Conservation (phyloP, 1,140 invertebrate genomes). For the Pissodes strobi region DNA sequence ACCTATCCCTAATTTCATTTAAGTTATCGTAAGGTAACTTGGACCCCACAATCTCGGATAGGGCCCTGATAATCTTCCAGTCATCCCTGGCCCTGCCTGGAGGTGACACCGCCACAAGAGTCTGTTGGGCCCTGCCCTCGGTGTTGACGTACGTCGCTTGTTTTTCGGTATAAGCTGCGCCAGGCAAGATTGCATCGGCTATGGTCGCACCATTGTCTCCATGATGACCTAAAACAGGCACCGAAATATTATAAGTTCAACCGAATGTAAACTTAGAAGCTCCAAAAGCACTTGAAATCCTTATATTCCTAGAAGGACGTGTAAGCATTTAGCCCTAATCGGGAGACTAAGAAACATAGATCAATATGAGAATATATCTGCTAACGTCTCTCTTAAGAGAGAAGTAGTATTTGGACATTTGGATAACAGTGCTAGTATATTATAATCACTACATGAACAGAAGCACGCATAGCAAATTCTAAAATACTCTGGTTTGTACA, state of each 20-base stretch:
- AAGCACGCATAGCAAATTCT: no score
- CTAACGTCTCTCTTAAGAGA: no score
- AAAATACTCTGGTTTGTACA: no score
- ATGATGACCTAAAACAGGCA: slow-evolving; percentile 82
- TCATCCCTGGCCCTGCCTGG: slow-evolving; percentile 94
- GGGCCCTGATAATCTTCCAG: slow-evolving; percentile 93
- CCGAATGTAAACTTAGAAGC: no score
- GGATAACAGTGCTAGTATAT: no score
- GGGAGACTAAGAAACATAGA: no score
- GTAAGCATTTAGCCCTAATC: no score
- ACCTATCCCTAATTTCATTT: slow-evolving; percentile 78
- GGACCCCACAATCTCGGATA: slow-evolving; percentile 77
- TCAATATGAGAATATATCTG: no score
- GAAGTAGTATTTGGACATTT: no score
- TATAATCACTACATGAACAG: no score
- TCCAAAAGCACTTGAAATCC: no score
- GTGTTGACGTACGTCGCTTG: slow-evolving; percentile 96
- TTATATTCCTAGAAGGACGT: no score
- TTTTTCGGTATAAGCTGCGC: slow-evolving; percentile 99
- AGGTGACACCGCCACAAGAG: slow-evolving; percentile 85
- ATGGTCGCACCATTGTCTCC: slow-evolving; percentile 91
- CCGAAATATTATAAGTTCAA: neutral
- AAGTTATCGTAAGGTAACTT: slow-evolving; percentile 90
- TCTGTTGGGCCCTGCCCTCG: slow-evolving; percentile 96
- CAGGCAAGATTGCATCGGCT: slow-evolving; percentile 93